phyloP scores from a whole-genome alignment of 2,797 vertebrate genomes.

The Sylvilagus floridanus region DNA sequence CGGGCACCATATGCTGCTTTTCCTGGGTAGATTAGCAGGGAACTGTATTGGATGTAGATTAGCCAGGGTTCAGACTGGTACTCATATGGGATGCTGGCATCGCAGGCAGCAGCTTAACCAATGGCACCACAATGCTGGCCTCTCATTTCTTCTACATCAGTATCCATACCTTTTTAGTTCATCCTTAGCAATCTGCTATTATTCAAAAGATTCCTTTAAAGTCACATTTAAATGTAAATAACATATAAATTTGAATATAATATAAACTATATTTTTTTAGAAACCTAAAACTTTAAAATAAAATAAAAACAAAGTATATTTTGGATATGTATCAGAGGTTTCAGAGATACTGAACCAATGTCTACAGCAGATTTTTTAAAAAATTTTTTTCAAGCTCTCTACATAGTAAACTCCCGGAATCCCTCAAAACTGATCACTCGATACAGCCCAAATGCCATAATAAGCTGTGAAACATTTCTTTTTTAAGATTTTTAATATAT shows the following conservation, averaged over 20 bases:
- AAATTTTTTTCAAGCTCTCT: neutral
- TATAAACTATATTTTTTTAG: conserved; percentile 3
- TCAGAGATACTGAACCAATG: neutral
- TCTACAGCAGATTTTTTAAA: neutral
- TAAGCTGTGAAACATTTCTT: neutral
- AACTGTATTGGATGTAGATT: too few relatives aligned
- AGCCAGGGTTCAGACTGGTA: too few relatives aligned
- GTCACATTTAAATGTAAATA: conserved; percentile 41
- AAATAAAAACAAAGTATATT: conserved; percentile 24
- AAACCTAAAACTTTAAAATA: conserved; percentile 22
- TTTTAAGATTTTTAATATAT: conserved; percentile 32
- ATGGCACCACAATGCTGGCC: too few relatives aligned
- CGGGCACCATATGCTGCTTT: too few relatives aligned
- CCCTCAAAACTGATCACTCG: neutral
- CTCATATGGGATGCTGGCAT: too few relatives aligned
- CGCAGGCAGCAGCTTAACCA: too few relatives aligned
- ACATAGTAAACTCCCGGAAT: neutral
- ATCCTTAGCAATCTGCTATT: neutral
- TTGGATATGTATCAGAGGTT: neutral
- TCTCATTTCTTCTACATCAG: conserved; percentile 23
- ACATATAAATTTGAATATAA: neutral
- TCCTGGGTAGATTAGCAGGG: too few relatives aligned
- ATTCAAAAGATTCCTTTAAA: conserved; percentile 10
- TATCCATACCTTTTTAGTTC: neutral
- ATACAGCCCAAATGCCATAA: neutral